Evolutionary conservation across 1,140 invertebrate species (phyloP).

Genomic region (Drosophila tristis): DNA sequence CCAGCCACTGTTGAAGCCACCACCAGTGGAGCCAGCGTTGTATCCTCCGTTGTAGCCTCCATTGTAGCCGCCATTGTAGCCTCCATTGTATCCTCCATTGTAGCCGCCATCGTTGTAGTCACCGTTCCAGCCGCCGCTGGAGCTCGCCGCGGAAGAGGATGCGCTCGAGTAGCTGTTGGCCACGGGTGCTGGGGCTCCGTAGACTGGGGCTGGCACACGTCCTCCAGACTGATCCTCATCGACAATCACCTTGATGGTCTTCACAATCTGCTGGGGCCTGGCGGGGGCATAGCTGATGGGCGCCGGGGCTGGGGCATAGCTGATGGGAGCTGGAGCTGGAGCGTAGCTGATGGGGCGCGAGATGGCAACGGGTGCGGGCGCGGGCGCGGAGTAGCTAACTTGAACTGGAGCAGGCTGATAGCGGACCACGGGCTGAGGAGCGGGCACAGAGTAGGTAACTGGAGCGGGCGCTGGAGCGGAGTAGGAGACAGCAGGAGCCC

Average conservation of each 20-base stretch:
- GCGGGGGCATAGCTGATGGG: slow-evolving; percentile 18
- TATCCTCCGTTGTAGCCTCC: slow-evolving; percentile 30
- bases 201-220: slow-evolving; percentile 52
- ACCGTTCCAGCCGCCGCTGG: slow-evolving; percentile 30
- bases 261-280: slow-evolving; percentile 62
- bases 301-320: slow-evolving; percentile 17
- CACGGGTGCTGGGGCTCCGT: slow-evolving; percentile 61
- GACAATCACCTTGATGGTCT: slow-evolving; percentile 75
- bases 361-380: slow-evolving; percentile 19
- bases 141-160: slow-evolving; percentile 35
- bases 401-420: slow-evolving; percentile 21
- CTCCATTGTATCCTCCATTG: slow-evolving; percentile 28
- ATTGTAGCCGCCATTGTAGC: slow-evolving; percentile 44
- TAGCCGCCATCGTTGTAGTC: slow-evolving; percentile 23
- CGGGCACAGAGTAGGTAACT: slow-evolving; percentile 27
- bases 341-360: slow-evolving; percentile 24
- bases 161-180: slow-evolving; percentile 37
- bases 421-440: slow-evolving; percentile 31
- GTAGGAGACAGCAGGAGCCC: slow-evolving; percentile 31
- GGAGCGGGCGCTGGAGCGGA: slow-evolving; percentile 37
- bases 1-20: slow-evolving; percentile 51
- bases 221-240: slow-evolving; percentile 49
- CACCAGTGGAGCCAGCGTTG: slow-evolving; percentile 10
- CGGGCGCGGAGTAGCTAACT: slow-evolving; percentile 19
- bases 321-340: slow-evolving; percentile 24